These are phyloP conservation scores for Lepus oiostolus DNA, from an alignment of 2,797 vertebrate genomes.

Conservation along the genomic window DNA sequence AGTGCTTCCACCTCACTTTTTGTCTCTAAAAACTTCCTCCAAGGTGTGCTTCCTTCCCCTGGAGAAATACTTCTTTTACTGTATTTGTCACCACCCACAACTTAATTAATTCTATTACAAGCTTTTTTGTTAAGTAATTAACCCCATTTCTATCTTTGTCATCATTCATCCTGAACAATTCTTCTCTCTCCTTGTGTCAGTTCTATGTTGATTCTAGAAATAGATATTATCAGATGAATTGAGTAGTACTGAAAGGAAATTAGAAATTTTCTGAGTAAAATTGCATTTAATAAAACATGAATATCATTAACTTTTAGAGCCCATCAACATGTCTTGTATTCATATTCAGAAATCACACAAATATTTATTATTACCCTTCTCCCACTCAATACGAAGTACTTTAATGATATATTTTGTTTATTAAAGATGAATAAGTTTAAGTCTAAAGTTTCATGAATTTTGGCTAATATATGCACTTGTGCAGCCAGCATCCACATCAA, in stretches of 20 bases:
- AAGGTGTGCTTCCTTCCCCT: conserved; percentile 35
- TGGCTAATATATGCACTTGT: not conserved
- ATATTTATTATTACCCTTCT: not conserved
- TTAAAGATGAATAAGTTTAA: not conserved
- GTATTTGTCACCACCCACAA: conserved; percentile 49
- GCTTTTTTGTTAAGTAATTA: conserved; percentile 59
- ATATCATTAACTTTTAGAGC: not conserved
- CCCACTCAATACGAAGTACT: not conserved
- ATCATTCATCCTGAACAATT: conserved; percentile 1
- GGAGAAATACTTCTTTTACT: conserved; percentile 62
- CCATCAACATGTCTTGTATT: not conserved
- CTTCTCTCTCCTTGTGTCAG: not conserved
- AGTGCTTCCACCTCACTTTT: conserved; percentile 42
- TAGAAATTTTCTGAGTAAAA: conserved; percentile 15
- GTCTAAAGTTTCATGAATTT: conserved; percentile 7
- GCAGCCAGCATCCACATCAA: not conserved
- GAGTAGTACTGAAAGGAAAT: not conserved
- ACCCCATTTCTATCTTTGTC: conserved; percentile 66
- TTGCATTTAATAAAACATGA: conserved; percentile 25
- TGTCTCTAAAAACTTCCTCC: conserved; percentile 65
- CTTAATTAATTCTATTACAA: conserved; percentile 61
- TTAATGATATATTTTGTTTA: not conserved
- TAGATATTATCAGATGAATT: conserved; percentile 16
- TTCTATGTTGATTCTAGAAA: conserved; percentile 63
- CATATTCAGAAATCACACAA: conserved; percentile 23